Evolutionary conservation across 2,797 vertebrate genomes (phyloP), one percentile per base, ranked within the genome.

Genomic region (Carapus acus): DNA sequence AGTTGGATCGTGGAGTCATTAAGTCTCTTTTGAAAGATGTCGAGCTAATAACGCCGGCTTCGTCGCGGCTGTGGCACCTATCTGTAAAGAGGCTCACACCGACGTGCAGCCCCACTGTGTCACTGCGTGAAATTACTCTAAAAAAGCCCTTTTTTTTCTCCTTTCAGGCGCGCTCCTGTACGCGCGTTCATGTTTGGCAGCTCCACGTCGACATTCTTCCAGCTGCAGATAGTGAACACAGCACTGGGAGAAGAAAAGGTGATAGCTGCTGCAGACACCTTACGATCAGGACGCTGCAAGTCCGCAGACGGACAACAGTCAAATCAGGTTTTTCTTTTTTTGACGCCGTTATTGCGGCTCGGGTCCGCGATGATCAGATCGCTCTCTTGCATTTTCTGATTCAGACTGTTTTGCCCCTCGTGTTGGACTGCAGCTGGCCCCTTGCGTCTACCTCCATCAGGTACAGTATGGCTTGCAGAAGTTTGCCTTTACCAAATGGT

Each of bases 201-300:
- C 88, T 91, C 89, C 89, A 91, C 89, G 89, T 91, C 89, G 89
- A 90, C 89, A 91, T 88, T 90, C 89, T 90, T 91, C 87, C 88
- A 91, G 88, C 88, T 89, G 88, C 87, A 82, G 85, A 83, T 81
- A 82, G 83, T 85, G 83, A 79, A 83, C 75, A 77, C 81, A 70
- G 80, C 59, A 60, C 82, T 67, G 67, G 69, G 58, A 71, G 77
- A 80, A 76, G 77, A 72, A 83, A 80, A 77, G 74, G 80, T 71
- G 73, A 80, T 82, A 74, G 80, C 76, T 68, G 71, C 67, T 49
- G 64, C 47, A 54, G 77, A 62, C 83, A 85, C 76, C 74, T 84
- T 68, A 78, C 63, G 73, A 80, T 67, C 48, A 65, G 72, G 76
- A 72, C 68, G 57, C 74, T 79, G 79, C 73, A 76, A 69, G 76